A percentile compares a stretch with the other conserved stretches of the same genome.
These are phyloP conservation scores for Zoanthus gigantus DNA, from an alignment of 92 coral and sea anemone species.

Conservation along the genomic window DNA sequence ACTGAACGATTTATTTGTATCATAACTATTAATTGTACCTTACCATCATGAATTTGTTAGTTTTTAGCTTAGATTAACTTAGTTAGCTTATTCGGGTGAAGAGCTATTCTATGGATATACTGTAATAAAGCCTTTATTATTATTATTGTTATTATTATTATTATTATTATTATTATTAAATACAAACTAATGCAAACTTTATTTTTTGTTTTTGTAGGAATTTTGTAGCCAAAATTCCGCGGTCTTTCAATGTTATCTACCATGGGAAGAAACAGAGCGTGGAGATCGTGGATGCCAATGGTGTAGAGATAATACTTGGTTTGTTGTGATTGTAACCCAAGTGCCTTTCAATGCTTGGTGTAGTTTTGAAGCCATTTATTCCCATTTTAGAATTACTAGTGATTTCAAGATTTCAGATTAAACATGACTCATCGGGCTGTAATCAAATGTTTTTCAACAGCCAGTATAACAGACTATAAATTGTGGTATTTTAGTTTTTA, in stretches of 20 bases:
- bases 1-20: no score
- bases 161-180: no score
- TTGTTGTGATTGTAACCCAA: not conserved
- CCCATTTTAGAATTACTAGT: not conserved
- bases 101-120: no score
- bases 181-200: no score
- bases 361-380: not conserved
- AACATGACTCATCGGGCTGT: not conserved
- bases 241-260: not conserved
- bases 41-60: no score
- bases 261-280: not conserved
- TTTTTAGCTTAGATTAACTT: no score
- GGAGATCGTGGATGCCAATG: not conserved
- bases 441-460: not conserved
- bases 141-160: no score
- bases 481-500: no score
- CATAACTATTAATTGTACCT: no score
- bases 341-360: not conserved
- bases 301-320: not conserved
- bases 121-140: no score
- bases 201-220: not conserved
- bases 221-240: constrained; percentile 17
- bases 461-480: no score
- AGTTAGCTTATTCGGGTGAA: no score
- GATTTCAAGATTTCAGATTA: not conserved